A percentile compares a stretch with the other conserved stretches of the same genome.
These are phyloP conservation scores for Clarias gariepinus DNA, from an alignment of 2,113 vertebrate genomes.

Conservation along the genomic window DNA sequence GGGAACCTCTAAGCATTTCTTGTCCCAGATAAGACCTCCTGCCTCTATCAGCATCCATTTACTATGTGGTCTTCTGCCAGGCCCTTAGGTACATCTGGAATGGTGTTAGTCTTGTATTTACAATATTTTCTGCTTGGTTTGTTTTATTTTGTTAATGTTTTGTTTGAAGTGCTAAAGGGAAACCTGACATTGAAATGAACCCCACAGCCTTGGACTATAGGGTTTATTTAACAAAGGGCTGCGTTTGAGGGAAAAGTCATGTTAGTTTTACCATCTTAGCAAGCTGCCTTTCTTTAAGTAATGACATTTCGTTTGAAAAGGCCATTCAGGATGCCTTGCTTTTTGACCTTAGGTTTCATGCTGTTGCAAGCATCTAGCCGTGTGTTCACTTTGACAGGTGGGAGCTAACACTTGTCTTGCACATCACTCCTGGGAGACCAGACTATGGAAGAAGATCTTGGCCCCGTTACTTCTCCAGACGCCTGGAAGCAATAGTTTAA, in stretches of 20 bases:
- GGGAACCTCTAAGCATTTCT: constrained; percentile 5
- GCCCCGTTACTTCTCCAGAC: constrained; percentile 26
- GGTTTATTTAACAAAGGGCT: constrained; percentile 27
- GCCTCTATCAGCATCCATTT: constrained; percentile 3
- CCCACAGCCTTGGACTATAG: constrained; percentile 4
- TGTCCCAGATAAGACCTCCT: constrained; percentile 16
- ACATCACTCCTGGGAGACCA: constrained; percentile 18
- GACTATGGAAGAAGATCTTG: constrained; percentile 19
- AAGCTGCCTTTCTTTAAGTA: neutral
- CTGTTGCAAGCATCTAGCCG: constrained; percentile 24
- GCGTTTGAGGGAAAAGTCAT: constrained; percentile 36
- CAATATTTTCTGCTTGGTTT: constrained; percentile 16
- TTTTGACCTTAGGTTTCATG: constrained; percentile 16
- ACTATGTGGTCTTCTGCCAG: constrained; percentile 30
- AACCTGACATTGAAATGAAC: constrained; percentile 27
- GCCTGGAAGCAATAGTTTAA: constrained; percentile 42
- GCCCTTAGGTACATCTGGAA: constrained; percentile 34
- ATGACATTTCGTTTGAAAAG: neutral
- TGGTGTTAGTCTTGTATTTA: constrained; percentile 17
- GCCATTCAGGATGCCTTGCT: neutral
- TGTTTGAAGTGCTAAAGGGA: constrained; percentile 25
- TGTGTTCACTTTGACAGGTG: constrained; percentile 36
- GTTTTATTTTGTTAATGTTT: constrained; percentile 34
- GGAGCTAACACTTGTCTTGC: constrained; percentile 27
- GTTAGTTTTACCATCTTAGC: constrained; percentile 32